A percentile compares a stretch with the other conserved stretches of the same genome.
Conservation (phyloP, 2,888 invertebrate genomes). For the Drosophila mulleri region DNA sequence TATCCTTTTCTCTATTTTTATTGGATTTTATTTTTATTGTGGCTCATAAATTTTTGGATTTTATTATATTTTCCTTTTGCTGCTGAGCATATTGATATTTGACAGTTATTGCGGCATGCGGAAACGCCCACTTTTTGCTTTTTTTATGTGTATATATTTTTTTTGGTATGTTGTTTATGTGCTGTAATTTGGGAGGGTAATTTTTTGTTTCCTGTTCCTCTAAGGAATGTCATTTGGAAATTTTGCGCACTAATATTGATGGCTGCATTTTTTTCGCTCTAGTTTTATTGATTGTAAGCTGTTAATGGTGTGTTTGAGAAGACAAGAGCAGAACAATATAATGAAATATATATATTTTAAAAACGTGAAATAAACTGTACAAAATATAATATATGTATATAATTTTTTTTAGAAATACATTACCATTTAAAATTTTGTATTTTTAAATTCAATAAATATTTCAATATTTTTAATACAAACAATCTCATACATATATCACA, state of each 20-base stretch:
- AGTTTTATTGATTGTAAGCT: slow-evolving; percentile 35
- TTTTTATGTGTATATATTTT: background rate
- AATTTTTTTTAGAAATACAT: too few relatives aligned
- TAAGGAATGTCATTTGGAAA: slow-evolving; percentile 32
- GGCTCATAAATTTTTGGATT: slow-evolving; percentile 67
- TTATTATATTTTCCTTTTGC: slow-evolving; percentile 41
- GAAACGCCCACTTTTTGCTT: slow-evolving; percentile 69
- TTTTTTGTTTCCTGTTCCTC: slow-evolving; percentile 23
- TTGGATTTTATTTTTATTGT: slow-evolving; percentile 75
- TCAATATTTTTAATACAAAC: too few relatives aligned
- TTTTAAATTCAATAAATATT: too few relatives aligned
- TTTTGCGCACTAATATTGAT: slow-evolving; percentile 16
- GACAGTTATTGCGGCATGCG: slow-evolving; percentile 73
- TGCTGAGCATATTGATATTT: slow-evolving; percentile 62
- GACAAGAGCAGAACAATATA: background rate
- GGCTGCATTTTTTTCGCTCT: slow-evolving; percentile 5
- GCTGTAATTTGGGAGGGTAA: slow-evolving; percentile 36
- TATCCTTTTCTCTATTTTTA: slow-evolving; percentile 69
- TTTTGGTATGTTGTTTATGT: slow-evolving; percentile 43
- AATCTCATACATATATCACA: too few relatives aligned
- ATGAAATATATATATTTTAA: too few relatives aligned
- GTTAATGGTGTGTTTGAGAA: slow-evolving; percentile 11
- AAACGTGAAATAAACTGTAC: too few relatives aligned
- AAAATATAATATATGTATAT: too few relatives aligned
- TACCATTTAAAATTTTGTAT: too few relatives aligned